These are phyloP conservation scores for Probaryconus sp. DNA, from an alignment of 1,140 invertebrate species.

Conservation along the genomic window DNA sequence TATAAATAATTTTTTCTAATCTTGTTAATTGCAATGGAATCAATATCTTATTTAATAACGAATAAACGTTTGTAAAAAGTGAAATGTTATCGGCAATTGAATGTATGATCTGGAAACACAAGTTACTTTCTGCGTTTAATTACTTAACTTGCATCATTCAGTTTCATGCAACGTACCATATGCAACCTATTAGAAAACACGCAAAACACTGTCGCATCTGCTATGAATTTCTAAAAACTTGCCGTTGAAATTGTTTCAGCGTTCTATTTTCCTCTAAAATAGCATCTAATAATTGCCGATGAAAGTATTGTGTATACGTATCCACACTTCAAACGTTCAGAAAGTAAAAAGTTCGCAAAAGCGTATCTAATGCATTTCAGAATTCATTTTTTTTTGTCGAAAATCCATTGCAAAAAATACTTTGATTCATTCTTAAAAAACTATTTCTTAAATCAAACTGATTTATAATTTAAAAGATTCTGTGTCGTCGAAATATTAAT, in stretches of 20 bases:
- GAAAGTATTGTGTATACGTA: constrained; percentile 6
- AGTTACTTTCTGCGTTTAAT: constrained; percentile 51
- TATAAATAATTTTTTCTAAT: constrained; percentile 4
- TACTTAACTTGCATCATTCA: constrained; percentile 49
- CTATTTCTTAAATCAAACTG: too few relatives aligned
- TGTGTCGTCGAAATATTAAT: constrained; percentile 1
- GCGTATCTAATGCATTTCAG: too few relatives aligned
- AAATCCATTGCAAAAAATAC: too few relatives aligned
- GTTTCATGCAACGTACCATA: constrained; percentile 38
- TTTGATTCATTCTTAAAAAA: too few relatives aligned
- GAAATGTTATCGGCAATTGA: constrained; percentile 25
- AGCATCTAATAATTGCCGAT: constrained; percentile 11
- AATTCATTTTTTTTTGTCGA: too few relatives aligned
- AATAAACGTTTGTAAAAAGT: constrained; percentile 32
- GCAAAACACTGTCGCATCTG: constrained; percentile 27
- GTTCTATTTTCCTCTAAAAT: constrained; percentile 28
- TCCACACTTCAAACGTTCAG: not conserved
- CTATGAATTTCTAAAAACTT: constrained; percentile 38
- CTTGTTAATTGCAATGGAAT: too few relatives aligned
- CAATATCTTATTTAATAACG: not conserved
- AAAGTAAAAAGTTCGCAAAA: too few relatives aligned
- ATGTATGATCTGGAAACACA: constrained; percentile 27
- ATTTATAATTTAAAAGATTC: too few relatives aligned
- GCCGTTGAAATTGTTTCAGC: constrained; percentile 3
- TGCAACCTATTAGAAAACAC: constrained; percentile 42